Evolutionary conservation across 2,888 invertebrate genomes (phyloP), one percentile per base, ranked within the genome.

Genomic region (Parnassius glacialis): DNA sequence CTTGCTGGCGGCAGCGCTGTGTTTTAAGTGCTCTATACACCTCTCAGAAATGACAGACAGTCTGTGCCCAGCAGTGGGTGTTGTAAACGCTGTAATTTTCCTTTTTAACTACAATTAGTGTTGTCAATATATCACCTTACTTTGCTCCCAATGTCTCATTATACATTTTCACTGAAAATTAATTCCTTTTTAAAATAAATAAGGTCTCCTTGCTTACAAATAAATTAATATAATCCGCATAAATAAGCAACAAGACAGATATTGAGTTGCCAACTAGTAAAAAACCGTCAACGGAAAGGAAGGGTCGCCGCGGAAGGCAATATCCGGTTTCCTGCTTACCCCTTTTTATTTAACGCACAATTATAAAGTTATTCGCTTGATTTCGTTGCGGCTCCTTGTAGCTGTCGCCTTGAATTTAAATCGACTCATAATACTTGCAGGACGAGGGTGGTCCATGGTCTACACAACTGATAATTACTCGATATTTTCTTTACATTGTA

Each of bases 331-430:
- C 87, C 85, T 75, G 78, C 70, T 82, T 82, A 82, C 87, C 89
- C 87, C 83, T 85, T 85, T 84, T 85, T 86, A 83, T 85, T 86
- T 80, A 83, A 83, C 80, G 74, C 77, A 84, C 81, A 82, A 85
- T 87, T 85, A 85, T 82, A 80, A 79, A 86, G 79, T 85, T 87
- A 86, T 84, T 87, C 85, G 87, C 85, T 83, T 86, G 75, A 87
- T 86, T 88, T 84, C 81, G 78, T 83, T 73, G 73, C 64, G 66
- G 72, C 70, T 72, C 60, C 69, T 68, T 64, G 69, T 59, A 59
- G 65, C 61, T 59, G 68, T 44, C 66, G 71, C 65, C 66, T 67
- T 72, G 90, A 83, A 90, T 90, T 82, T 80, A 83, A 86, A 90
- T 86, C 59, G 80, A 63, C 73, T 63, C 43, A 62, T 68, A 66